Conservation (phyloP, 2,888 invertebrate species). For the Temnothorax ravouxi region DNA sequence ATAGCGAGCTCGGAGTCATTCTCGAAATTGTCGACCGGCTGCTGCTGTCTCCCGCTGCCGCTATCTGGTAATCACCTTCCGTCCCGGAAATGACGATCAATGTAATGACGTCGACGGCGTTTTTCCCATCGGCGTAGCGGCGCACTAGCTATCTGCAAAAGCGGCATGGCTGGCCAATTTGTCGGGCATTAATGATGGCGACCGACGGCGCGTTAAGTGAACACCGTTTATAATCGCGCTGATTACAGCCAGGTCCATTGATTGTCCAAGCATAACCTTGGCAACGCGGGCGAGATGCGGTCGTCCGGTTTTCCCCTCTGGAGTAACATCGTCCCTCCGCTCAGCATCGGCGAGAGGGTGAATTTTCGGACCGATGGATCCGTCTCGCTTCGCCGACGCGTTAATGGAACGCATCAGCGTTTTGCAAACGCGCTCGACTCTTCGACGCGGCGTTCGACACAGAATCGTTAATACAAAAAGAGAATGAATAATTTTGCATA, state of each 20-base stretch:
- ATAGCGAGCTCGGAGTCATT: conserved; percentile 46
- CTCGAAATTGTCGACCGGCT: conserved; percentile 58
- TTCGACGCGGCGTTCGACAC: neutral
- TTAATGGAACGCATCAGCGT: conserved; percentile 69
- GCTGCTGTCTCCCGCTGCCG: conserved; percentile 41
- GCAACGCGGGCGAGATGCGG: conserved; percentile 49
- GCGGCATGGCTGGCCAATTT: conserved; percentile 67
- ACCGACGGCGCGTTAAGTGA: conserved; percentile 64
- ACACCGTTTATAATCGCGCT: conserved; percentile 66
- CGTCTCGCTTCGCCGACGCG: conserved; percentile 55
- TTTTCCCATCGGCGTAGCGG: conserved; percentile 29
- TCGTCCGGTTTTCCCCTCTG: conserved; percentile 24
- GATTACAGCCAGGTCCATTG: conserved; percentile 70
- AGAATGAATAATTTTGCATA: conserved; percentile 37
- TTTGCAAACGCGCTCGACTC: conserved; percentile 36
- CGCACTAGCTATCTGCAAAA: conserved; percentile 60
- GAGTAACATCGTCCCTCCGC: conserved; percentile 21
- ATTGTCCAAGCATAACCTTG: conserved; percentile 73
- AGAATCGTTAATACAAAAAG: conserved; percentile 26
- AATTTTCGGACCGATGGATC: conserved; percentile 53
- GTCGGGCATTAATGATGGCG: conserved; percentile 63
- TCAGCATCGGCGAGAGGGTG: conserved; percentile 37
- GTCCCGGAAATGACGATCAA: conserved; percentile 68
- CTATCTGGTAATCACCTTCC: conserved; percentile 61
- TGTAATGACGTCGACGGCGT: conserved; percentile 34